A percentile compares a stretch with the other conserved stretches of the same genome.
phyloP scores from a whole-genome alignment of 2,113 vertebrate genomes.

The Oreochromis aureus region DNA sequence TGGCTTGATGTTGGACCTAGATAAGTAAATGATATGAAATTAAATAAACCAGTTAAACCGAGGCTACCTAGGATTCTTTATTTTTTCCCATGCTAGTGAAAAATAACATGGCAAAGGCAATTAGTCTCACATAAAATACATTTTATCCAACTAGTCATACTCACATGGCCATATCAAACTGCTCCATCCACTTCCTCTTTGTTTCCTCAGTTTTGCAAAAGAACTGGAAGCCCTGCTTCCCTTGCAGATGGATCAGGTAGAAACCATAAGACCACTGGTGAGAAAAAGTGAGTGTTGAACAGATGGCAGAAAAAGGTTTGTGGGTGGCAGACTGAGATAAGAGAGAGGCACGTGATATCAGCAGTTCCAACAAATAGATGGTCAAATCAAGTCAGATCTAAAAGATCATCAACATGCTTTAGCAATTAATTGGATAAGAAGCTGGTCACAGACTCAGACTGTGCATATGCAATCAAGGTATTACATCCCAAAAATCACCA shows the following conservation, averaged over 20 bases:
- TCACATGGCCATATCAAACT: slow-evolving; percentile 99
- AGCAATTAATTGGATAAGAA: slow-evolving; percentile 1
- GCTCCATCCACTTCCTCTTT: slow-evolving; percentile 99
- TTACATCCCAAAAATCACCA: slow-evolving; percentile 9
- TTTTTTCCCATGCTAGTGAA: not conserved
- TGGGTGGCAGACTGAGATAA: not conserved
- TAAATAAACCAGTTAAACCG: not conserved
- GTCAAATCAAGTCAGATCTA: not conserved
- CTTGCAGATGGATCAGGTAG: slow-evolving; percentile 94
- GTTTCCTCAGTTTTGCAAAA: slow-evolving; percentile 98
- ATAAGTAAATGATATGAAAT: not conserved
- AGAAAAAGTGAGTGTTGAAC: slow-evolving; percentile 11
- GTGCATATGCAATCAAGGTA: slow-evolving; percentile 19
- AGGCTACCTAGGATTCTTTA: not conserved
- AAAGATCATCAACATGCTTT: slow-evolving; percentile 27
- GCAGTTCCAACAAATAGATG: not conserved
- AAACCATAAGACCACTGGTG: slow-evolving; percentile 96
- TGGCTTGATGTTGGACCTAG: slow-evolving; percentile 95
- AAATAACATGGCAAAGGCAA: not conserved
- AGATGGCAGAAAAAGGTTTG: not conserved
- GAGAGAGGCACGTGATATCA: not conserved
- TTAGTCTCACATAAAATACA: not conserved
- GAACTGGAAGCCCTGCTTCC: slow-evolving; percentile 97
- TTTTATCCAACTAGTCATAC: slow-evolving; percentile 19
- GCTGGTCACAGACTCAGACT: not conserved